Percentiles rank a stretch among this genome's conserved stretches.
Conservation (phyloP, 2,113 vertebrate species). For the Sebastes schlegelii region DNA sequence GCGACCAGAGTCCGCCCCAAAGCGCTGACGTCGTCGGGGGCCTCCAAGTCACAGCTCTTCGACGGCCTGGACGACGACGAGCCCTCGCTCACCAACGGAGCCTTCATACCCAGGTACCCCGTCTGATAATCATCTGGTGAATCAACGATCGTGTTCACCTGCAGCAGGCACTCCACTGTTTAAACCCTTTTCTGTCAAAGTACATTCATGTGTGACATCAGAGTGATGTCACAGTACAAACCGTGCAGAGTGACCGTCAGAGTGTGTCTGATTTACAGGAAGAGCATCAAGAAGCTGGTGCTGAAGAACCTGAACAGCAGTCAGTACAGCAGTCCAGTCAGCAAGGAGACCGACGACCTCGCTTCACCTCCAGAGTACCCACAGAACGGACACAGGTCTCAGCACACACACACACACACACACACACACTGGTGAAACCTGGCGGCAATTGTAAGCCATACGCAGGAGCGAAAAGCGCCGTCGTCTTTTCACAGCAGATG, state of each 20-base stretch:
- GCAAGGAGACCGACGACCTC: slow-evolving; percentile 88
- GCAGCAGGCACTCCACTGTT: too few relatives aligned
- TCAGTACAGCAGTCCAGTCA: slow-evolving; percentile 89
- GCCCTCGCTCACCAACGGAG: slow-evolving; percentile 88
- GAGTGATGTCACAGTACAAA: not conserved
- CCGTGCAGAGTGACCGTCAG: not conserved
- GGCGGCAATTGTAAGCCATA: too few relatives aligned
- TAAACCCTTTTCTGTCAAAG: too few relatives aligned
- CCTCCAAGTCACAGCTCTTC: slow-evolving; percentile 93
- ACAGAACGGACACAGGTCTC: slow-evolving; percentile 91
- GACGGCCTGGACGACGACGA: slow-evolving; percentile 96
- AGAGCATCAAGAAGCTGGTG: slow-evolving; percentile 96
- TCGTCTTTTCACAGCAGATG: too few relatives aligned
- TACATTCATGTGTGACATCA: too few relatives aligned
- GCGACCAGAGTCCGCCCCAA: slow-evolving; percentile 93
- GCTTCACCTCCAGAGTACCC: slow-evolving; percentile 89
- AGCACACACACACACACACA: not conserved
- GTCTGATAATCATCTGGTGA: too few relatives aligned
- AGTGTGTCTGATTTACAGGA: slow-evolving; percentile 79
- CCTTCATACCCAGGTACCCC: slow-evolving; percentile 93
- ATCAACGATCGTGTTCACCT: too few relatives aligned
- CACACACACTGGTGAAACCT: not conserved
- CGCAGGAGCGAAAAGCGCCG: too few relatives aligned
- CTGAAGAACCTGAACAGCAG: slow-evolving; percentile 93
- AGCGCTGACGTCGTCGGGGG: slow-evolving; percentile 88